These are phyloP conservation scores for Paedocypris sp. DNA, from an alignment of 2,113 vertebrate species.

Conservation along the genomic window DNA sequence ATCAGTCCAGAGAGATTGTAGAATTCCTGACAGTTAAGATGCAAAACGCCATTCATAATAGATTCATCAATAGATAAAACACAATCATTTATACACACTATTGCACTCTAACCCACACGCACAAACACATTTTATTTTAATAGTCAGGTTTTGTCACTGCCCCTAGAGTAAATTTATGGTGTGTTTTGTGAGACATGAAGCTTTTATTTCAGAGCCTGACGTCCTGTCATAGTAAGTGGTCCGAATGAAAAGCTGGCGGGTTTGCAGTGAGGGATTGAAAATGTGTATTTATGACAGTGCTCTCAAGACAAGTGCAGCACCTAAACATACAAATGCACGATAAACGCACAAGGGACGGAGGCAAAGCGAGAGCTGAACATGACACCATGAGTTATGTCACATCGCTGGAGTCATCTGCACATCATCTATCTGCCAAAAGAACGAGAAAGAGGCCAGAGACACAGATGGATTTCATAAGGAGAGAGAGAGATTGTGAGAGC, in stretches of 20 bases:
- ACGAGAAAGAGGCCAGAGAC: no score
- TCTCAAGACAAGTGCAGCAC: neutral
- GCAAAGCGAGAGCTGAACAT: neutral
- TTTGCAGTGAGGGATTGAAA: neutral
- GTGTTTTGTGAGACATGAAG: neutral
- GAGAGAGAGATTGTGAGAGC: neutral
- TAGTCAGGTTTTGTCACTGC: neutral
- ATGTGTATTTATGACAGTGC: neutral
- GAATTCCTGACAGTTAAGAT: no score
- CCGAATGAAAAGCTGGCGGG: neutral
- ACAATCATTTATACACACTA: no score
- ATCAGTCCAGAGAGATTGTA: no score
- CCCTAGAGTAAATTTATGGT: neutral
- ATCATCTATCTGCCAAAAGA: constrained; percentile 7
- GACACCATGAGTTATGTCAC: neutral
- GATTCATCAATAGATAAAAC: no score
- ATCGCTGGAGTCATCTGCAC: neutral
- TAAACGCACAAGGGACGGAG: neutral
- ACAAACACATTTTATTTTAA: neutral
- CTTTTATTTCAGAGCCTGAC: neutral
- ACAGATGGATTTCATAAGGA: no score
- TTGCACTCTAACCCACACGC: neutral
- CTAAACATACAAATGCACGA: neutral
- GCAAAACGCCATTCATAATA: no score
- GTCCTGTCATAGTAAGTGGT: neutral